Evolutionary conservation across 2,888 invertebrate genomes (phyloP).

Genomic region (Apodemia hepburni): DNA sequence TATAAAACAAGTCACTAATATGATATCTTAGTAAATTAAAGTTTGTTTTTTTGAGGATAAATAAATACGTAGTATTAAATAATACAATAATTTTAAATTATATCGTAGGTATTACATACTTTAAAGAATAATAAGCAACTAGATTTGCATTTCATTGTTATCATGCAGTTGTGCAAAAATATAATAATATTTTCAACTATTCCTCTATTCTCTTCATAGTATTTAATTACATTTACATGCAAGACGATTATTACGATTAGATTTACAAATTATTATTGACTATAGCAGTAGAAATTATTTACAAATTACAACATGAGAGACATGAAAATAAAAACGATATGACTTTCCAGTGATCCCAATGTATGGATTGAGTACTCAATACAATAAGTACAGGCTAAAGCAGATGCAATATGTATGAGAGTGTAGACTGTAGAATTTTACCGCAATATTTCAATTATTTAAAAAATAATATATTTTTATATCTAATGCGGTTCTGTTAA

Average conservation of each 20-base stretch:
- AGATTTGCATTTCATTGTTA: too few species aligned
- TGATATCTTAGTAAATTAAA: too few species aligned
- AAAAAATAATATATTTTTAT: too few species aligned
- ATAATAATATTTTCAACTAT: neutral
- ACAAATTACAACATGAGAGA: neutral
- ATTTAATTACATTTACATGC: neutral
- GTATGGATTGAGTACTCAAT: neutral
- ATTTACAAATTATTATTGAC: neutral
- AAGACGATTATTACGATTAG: neutral
- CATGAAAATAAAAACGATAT: neutral
- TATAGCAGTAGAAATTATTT: neutral
- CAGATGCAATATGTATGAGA: neutral
- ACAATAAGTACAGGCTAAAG: conserved; percentile 6
- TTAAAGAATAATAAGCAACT: too few species aligned
- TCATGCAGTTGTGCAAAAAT: neutral
- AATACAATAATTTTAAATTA: too few species aligned
- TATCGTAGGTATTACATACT: too few species aligned
- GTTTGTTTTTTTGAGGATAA: too few species aligned
- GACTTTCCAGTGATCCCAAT: neutral
- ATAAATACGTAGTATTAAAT: too few species aligned
- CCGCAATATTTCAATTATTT: too few species aligned
- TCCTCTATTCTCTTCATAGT: neutral
- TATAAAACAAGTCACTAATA: neutral
- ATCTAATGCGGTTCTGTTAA: too few species aligned
- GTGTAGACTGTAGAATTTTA: neutral